phyloP scores from a whole-genome alignment of 2,113 vertebrate species.

The Rhinoptilus africanus region DNA sequence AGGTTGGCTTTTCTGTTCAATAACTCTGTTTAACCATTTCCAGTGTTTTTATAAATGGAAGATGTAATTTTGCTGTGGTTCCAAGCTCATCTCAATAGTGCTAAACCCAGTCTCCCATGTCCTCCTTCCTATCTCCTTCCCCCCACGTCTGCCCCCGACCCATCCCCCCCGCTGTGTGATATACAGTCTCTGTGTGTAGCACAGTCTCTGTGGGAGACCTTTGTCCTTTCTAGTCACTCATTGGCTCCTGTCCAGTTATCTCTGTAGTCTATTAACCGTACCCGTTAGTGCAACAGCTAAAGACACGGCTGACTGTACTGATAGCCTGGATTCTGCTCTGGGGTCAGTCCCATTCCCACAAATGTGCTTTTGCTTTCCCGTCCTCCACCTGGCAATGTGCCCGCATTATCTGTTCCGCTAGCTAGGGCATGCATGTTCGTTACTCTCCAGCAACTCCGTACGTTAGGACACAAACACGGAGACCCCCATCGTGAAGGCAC shows the following conservation, averaged over 20 bases:
- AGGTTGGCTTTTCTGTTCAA: background rate
- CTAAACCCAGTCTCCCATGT: background rate
- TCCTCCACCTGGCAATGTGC: background rate
- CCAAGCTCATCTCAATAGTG: background rate
- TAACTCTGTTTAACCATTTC: background rate
- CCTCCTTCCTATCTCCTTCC: background rate
- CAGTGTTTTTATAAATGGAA: background rate
- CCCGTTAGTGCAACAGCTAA: background rate
- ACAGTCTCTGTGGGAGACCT: slow-evolving; percentile 34
- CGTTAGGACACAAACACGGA: background rate
- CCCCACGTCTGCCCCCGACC: background rate
- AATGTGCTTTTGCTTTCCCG: background rate
- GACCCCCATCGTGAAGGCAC: background rate
- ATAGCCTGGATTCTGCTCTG: background rate
- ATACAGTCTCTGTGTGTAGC: background rate
- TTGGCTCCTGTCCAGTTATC: slow-evolving; percentile 5
- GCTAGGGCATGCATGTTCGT: background rate
- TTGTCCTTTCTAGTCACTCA: slow-evolving; percentile 34
- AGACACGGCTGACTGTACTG: background rate
- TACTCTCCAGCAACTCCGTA: background rate
- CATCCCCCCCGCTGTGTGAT: background rate
- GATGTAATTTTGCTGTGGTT: background rate
- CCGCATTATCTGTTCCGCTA: background rate
- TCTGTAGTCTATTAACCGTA: slow-evolving; percentile 61
- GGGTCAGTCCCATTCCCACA: background rate